Base-by-base conservation (phyloP, 2,113 vertebrate species). In the Suncus etruscus region DNA sequence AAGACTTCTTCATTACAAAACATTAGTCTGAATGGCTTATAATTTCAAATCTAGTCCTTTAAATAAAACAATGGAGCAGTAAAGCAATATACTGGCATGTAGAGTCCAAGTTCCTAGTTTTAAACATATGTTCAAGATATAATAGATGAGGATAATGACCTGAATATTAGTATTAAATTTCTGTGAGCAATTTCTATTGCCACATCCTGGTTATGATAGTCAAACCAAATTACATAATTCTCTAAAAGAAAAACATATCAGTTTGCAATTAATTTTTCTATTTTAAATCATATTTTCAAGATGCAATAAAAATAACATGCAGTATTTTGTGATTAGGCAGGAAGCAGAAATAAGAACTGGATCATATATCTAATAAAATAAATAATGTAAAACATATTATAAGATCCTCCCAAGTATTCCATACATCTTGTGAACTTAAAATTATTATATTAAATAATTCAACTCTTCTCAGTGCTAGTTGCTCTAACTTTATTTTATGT, bases 311-410 rank as follows among this genome's bases (percentile, higher is more conserved):
- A 94, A 22, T 32, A 81, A 32, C 11, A 39, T 78, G 85, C 45
- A 84, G 32, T 94, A 45, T 48, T 83, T n/a, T 94, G n/a, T 94
- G 48, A 84, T 61, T 31, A 89, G 58, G n/a, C 61, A 12, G 61
- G 80, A 87, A 91, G 85, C 61, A 94, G 81, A 93, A 92, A 25
- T 81, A 84, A 87, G 58, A 93, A 86, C 20, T 72, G 47, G 83
- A 88, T 91, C 76, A 32, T 78, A 86, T 72, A 91, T 94, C 78
- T 89, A 74, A 84, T 87, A 48, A 92, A 70, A 87, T 87, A 87
- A 94, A 82, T 77, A 78, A 91, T 78, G 6, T 75, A 77, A 91
- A 88, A 86, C 1, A 66, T 74, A 85, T 15, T 16, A 75, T 29
- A 39, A 39, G 25, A 74, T 81, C 86, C 69, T 82, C 45, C 29